Conservation (phyloP, 2,888 invertebrate genomes). For the Epinotia brunnichana region DNA sequence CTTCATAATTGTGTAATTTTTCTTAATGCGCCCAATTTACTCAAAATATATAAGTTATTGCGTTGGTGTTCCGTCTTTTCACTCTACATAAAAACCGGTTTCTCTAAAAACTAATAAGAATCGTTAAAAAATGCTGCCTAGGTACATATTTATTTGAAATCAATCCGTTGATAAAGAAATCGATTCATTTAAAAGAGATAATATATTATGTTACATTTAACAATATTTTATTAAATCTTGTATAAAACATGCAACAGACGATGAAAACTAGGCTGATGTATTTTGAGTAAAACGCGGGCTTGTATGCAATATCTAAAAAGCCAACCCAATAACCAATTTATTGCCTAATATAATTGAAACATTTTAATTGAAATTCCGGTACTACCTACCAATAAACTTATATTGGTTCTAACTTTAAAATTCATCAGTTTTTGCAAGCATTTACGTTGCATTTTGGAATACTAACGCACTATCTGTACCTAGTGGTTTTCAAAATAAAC, state of each 20-base stretch:
- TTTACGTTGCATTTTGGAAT: conserved; percentile 2
- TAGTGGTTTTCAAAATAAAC: neutral
- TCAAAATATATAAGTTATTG: neutral
- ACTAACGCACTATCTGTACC: neutral
- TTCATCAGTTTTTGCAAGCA: neutral
- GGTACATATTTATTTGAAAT: neutral
- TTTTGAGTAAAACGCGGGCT: conserved; percentile 19
- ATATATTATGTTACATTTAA: too few species aligned
- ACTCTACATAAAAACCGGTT: too few species aligned
- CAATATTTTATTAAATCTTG: too few species aligned
- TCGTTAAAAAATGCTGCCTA: too few species aligned
- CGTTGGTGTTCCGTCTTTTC: neutral
- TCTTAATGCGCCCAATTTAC: neutral
- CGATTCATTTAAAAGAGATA: too few species aligned
- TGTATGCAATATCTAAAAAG: neutral
- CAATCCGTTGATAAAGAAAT: too few species aligned
- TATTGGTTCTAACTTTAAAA: neutral
- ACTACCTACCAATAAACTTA: neutral
- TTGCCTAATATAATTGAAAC: too few species aligned
- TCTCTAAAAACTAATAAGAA: too few species aligned
- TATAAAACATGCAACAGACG: too few species aligned
- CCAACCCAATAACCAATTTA: too few species aligned
- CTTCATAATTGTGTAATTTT: neutral
- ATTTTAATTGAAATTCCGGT: conserved; percentile 3
- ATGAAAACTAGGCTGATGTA: neutral